These are phyloP conservation scores for Syrmaticus mikado DNA, from an alignment of 2,113 vertebrate species.

Conservation along the genomic window DNA sequence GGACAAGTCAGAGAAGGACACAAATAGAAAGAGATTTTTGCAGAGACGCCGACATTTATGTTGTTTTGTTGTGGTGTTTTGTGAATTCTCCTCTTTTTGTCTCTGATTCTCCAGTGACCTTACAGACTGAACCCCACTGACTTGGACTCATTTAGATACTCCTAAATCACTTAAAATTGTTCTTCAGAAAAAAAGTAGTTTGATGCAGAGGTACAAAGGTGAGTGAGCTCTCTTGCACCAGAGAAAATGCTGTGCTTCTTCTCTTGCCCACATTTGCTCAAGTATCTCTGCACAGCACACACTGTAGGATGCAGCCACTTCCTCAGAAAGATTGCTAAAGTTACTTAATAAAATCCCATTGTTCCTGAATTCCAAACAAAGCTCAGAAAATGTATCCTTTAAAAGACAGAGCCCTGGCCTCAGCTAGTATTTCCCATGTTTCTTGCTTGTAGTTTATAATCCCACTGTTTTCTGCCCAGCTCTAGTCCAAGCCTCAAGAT, in stretches of 20 bases:
- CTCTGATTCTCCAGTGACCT: neutral
- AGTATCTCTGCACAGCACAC: neutral
- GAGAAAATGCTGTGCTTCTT: neutral
- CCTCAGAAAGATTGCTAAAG: neutral
- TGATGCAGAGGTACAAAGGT: neutral
- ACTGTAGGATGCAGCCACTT: neutral
- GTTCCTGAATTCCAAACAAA: neutral
- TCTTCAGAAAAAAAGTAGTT: neutral
- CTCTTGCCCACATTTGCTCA: neutral
- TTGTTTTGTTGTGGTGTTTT: neutral
- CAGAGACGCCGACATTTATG: neutral
- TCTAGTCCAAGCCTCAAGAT: neutral
- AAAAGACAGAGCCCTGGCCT: neutral
- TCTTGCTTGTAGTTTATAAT: neutral
- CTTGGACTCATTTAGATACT: neutral
- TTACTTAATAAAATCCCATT: neutral
- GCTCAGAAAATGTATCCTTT: fast-evolving
- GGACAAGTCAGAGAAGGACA: fast-evolving
- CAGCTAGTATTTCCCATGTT: neutral
- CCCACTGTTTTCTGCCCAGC: neutral
- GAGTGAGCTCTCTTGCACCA: neutral
- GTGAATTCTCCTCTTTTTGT: neutral
- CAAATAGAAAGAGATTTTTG: neutral
- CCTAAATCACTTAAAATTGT: neutral
- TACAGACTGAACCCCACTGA: neutral